Evolutionary conservation across 2,888 invertebrate genomes (phyloP).

Genomic region (Morpho helenor): DNA sequence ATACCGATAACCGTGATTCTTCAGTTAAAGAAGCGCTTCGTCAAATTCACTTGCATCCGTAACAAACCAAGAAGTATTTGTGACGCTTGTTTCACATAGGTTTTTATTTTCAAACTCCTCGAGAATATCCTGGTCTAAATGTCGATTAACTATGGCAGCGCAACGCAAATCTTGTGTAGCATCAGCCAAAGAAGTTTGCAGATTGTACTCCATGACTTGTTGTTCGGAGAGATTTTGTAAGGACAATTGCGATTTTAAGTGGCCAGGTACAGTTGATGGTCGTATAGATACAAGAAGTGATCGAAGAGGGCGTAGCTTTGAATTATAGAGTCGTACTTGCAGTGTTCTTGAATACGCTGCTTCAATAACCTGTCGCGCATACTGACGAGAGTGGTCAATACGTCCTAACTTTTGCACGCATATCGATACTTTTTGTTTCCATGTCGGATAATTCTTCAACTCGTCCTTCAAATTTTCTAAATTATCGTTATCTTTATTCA

Average conservation of each 20-base stretch:
- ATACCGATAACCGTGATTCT: no score
- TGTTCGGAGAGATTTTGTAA: slow-evolving; percentile 36
- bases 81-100: slow-evolving; percentile 44
- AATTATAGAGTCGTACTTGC: slow-evolving; percentile 30
- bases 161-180: slow-evolving; percentile 39
- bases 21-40: no score
- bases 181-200: slow-evolving; percentile 36
- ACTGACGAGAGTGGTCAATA: slow-evolving; percentile 42
- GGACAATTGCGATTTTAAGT: slow-evolving; percentile 26
- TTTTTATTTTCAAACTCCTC: slow-evolving; percentile 40
- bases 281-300: slow-evolving; percentile 41
- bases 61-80: slow-evolving; percentile 37
- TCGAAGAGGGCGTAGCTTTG: slow-evolving; percentile 27
- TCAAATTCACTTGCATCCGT: no score
- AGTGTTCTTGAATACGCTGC: slow-evolving; percentile 36
- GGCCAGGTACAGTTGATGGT: slow-evolving; percentile 7
- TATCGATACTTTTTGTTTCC: slow-evolving; percentile 39
- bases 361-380: slow-evolving; percentile 39
- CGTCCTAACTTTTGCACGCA: slow-evolving; percentile 36
- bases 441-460: slow-evolving; percentile 22
- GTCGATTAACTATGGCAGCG: slow-evolving; percentile 41
- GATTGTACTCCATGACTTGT: slow-evolving; percentile 38
- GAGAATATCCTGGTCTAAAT: slow-evolving; percentile 37
- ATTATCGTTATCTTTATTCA: slow-evolving; percentile 20
- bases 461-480: slow-evolving; percentile 24